Base-by-base conservation (phyloP, 2,113 vertebrate genomes). In the Peucedramus taeniatus region DNA sequence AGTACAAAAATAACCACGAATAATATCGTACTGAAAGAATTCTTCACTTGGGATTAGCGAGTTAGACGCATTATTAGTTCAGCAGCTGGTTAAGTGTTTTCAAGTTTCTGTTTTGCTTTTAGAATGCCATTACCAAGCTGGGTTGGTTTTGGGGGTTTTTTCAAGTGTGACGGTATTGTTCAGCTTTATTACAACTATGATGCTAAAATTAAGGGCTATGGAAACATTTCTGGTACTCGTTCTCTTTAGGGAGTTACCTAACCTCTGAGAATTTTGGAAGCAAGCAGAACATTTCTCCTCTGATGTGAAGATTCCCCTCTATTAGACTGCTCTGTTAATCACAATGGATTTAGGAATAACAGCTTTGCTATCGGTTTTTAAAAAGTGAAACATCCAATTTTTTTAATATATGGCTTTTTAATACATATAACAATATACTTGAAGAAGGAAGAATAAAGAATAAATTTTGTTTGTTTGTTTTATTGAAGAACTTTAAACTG, bases 401-500 rank as follows among this genome's bases (percentile, higher is more conserved):
- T 40, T 31, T 22, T 1, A 2, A 47, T 0, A n/a, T 4, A 9
- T 15, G 4, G 0, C 5, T 61, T 49, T 40, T 28, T 15, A 33
- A 31, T 27, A 35, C 18, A 40, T 47, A 5, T 40, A 78, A 17
- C 15, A n/a, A 33, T 17, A 66, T 78, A 50, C 15, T 44, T 26
- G 9, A 53, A 45, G 21, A 78, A 54, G 27, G 53, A 70, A 89
- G 17, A 69, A 65, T n/a, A 68, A 92, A 78, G 12, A 69, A 51
- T 65, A 12, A 21, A 4, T 51, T 51, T 69, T 37, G 11, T 66
- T 30, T 39, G 26, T 60, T 69, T 8, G 40, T 17, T 60, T 53
- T 42, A 56, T 42, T 63, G 42, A 28, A 77, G 35, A 49, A 64
- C 31, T 84, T 68, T 24, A 64, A 91, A 49, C 18, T 42, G 45